Base-by-base conservation (phyloP, 2,113 vertebrate genomes). In the Malurus cyaneus region DNA sequence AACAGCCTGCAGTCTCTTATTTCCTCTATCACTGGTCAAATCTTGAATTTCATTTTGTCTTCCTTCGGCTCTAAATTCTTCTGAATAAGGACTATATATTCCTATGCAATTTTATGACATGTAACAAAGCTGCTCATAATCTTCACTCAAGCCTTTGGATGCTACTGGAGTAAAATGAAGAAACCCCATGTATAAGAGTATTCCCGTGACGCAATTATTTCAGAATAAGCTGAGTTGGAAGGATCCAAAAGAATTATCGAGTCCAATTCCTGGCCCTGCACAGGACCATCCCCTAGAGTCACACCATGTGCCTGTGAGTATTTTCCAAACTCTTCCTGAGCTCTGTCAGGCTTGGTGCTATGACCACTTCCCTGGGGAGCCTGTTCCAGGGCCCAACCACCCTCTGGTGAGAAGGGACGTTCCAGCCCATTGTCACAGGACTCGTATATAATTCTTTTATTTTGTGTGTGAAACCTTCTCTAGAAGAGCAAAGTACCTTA, bases 401-500 rank as follows among this genome's bases (percentile, higher is more conserved):
- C 14, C 32, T 39, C 36, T 18, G 23, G 28, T 23, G 46, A 46
- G 60, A 67, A 69, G 21, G 24, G 21, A 28, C 28, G 28, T 46
- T 89, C 21, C 36, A 57, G 72, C 54, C n/a, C 41, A 42, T 65
- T 57, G 39, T 52, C 72, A 39, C 3, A 57, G 15, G 12, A 81
- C 39, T 84, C 0, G 0, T 25, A 77, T 19, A 15, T 18, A 70
- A 84, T 90, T 81, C 6, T 92, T 95, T 71, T 90, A 80, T 62
- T 94, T 91, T 81, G 57, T 44, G 28, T 96, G 93, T 74, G 74
- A 95, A 97, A 82, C n/a, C 82, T 93, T 80, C 72, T 90, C 92
- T 81, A 80, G 78, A 94, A 95, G 78, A 95, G 82, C 74, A 92
- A 92, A 92, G 95, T 77, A 96, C 88, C 94, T 98, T 95, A 72